Evolutionary conservation across 1,140 invertebrate species (phyloP).

Genomic region (Eubasilissa regina): DNA sequence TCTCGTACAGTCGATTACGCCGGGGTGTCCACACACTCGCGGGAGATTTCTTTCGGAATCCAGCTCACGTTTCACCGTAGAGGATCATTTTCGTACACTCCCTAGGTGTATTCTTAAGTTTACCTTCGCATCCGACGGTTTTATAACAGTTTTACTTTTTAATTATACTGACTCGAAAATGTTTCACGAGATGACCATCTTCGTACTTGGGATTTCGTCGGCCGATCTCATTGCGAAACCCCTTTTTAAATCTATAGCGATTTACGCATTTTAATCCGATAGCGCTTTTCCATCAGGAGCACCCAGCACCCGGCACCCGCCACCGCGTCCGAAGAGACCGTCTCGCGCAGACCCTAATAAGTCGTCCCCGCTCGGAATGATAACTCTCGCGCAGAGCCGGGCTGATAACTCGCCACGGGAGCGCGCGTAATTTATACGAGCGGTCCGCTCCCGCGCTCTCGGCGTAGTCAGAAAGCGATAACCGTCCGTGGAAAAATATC

Average conservation of each 20-base stretch:
- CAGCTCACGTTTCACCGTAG: too few relatives aligned
- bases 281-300: conserved; percentile 6
- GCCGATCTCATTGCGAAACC: too few relatives aligned
- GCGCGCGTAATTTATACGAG: conserved; percentile 59
- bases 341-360: conserved; percentile 22
- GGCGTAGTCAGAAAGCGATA: conserved; percentile 59
- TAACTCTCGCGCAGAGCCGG: conserved; percentile 15
- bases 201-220: too few relatives aligned
- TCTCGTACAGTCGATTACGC: neutral
- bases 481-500: conserved; percentile 60
- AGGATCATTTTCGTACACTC: too few relatives aligned
- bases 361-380: conserved; percentile 8
- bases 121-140: too few relatives aligned
- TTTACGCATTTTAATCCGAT: conserved; percentile 35
- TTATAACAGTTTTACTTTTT: too few relatives aligned
- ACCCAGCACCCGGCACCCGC: too few relatives aligned
- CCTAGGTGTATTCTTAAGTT: too few relatives aligned
- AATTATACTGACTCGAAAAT: too few relatives aligned
- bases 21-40: neutral
- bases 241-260: neutral
- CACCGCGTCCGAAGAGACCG: conserved; percentile 9
- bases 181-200: too few relatives aligned
- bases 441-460: conserved; percentile 21
- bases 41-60: too few relatives aligned
- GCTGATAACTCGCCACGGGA: conserved; percentile 48